Percentiles rank a stretch among this genome's conserved stretches.
These are phyloP conservation scores for Paragorgia papillata DNA, from an alignment of 92 coral and sea anemone species.

Conservation along the genomic window DNA sequence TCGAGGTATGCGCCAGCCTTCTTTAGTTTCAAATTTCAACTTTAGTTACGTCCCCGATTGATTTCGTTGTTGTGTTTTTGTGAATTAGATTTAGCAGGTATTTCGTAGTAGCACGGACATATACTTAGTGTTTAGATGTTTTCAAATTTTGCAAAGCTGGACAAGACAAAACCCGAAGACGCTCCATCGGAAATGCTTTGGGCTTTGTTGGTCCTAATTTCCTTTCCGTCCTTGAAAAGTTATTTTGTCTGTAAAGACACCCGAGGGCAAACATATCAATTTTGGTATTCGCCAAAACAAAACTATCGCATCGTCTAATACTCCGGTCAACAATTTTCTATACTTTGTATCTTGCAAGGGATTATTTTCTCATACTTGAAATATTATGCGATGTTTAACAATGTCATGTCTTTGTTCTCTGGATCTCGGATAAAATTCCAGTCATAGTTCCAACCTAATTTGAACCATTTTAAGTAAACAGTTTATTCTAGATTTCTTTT, in stretches of 20 bases:
- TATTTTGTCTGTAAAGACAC: constrained; percentile 43
- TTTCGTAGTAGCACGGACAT: background rate
- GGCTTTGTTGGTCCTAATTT: constrained; percentile 28
- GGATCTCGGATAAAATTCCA: constrained; percentile 11
- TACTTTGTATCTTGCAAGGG: background rate
- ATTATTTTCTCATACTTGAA: constrained; percentile 6
- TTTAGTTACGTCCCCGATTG: no score
- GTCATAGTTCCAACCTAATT: constrained; percentile 14
- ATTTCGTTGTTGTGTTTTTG: background rate
- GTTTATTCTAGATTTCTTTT: constrained; percentile 33
- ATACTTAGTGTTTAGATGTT: no score
- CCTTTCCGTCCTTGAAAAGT: constrained; percentile 26
- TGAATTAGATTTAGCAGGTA: background rate
- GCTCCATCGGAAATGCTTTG: constrained; percentile 11
- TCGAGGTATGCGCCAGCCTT: constrained; percentile 11
- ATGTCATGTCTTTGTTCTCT: constrained; percentile 25
- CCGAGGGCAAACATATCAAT: constrained; percentile 19
- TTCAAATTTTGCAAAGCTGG: no score
- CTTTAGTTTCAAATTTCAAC: no score
- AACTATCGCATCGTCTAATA: background rate
- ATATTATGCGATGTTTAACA: background rate
- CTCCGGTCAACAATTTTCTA: constrained; percentile 1
- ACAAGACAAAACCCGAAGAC: no score
- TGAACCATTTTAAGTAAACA: constrained; percentile 29
- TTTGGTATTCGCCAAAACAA: constrained; percentile 5